phyloP scores from a whole-genome alignment of 2,113 vertebrate species.

The Mesembrinibis cayennensis region DNA sequence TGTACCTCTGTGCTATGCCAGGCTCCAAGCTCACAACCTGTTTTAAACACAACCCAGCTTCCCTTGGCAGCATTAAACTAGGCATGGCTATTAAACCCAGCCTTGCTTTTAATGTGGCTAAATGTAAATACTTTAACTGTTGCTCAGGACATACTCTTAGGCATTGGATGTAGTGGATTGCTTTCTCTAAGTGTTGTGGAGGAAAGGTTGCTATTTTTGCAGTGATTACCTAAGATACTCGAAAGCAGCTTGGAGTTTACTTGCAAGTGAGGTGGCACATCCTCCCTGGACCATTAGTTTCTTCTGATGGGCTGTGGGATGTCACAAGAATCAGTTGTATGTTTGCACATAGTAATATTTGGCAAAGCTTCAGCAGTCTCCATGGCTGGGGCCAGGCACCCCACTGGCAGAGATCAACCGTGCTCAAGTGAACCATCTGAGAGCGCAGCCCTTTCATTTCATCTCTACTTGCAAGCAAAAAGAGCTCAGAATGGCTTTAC shows the following conservation, averaged over 20 bases:
- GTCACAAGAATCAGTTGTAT: not conserved
- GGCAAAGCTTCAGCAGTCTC: not conserved
- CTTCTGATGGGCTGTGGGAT: not conserved
- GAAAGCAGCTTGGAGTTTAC: not conserved
- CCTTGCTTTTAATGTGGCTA: not conserved
- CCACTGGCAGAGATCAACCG: not conserved
- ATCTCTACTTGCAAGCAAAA: not conserved
- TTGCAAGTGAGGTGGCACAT: not conserved
- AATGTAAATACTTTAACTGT: not conserved
- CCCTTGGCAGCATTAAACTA: accelerated
- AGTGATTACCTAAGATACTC: not conserved
- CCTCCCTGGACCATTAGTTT: not conserved
- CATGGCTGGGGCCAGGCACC: not conserved
- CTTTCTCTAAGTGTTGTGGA: not conserved
- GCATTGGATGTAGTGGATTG: not conserved
- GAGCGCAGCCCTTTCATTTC: not conserved
- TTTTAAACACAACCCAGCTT: not conserved
- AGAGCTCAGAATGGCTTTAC: not conserved
- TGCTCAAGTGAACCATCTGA: not conserved
- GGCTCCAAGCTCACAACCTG: not conserved
- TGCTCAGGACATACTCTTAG: not conserved
- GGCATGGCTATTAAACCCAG: not conserved
- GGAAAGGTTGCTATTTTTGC: not conserved
- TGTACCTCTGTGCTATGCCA: accelerated
- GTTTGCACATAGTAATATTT: accelerated